Base-by-base conservation (phyloP, 2,888 invertebrate species). In the Phortica magna region DNA sequence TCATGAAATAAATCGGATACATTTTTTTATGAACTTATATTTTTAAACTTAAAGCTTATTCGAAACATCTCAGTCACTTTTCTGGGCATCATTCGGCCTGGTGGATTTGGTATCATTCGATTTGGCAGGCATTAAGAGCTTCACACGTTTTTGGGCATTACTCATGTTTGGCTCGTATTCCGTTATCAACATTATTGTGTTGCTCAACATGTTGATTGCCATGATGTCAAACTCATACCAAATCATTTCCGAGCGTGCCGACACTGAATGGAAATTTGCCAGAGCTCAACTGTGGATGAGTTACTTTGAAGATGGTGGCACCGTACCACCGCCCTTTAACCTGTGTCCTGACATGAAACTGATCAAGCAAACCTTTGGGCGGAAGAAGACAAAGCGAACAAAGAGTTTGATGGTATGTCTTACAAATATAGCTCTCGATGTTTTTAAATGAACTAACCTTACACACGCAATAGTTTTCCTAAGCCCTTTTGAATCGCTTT, bases 161-260 rank as follows among this genome's bases (percentile, higher is more conserved):
- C 94, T 99, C 5, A 98, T 99, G 95, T 99, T 99, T 90, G 99
- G 99, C 61, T 97, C 97, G 6, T 99, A 99, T 92, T 98, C 98
- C 76, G 98, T 98, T 79, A 99, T 99, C 92, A 98, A 98, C 91
- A 96, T 99, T 81, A 98, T 99, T 84, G 99, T 99, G 0, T 94
- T 99, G 41, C 94, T 99, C 80, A 99, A 99, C 92, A 97, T 99
- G 96, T 94, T 99, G 59, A 99, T 99, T 90, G 99, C 99, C 89
- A 99, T 99, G 99, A 99, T 99, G 98, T 98, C 98, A 78, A 99
- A 98, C 92, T 99, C 98, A 0, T 99, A 99, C 92, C 98, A 98
- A 93, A 97, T 98, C 80, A 99, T 99, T 88, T 98, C 98, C 87
- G 98, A 98, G 94, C 94, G 98, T 89, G 96, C 98, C 3, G 99